Base-by-base conservation (phyloP, 1,140 invertebrate genomes). In the Diuraphis noxia region DNA sequence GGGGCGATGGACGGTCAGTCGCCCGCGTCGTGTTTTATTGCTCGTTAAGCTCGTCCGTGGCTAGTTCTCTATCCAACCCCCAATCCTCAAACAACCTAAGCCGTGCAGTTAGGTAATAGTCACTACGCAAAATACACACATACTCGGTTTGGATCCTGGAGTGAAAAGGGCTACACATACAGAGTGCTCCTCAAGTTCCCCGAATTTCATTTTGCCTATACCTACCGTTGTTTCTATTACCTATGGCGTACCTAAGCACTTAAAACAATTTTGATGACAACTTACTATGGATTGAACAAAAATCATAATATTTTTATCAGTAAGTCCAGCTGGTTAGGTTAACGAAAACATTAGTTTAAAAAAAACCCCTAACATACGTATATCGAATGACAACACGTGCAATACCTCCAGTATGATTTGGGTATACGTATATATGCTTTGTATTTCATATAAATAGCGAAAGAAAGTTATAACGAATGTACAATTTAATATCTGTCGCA, bases 161-260 rank as follows among this genome's bases (percentile, higher is more conserved):
- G n/a, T 63, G 30, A 63, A 63, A 63, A 63, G 56, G 13, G 3
- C 56, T 30, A 17, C 56, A n/a, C 46, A 21, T 23, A 72, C n/a
- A 72, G 56, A 1, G 56, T 72, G n/a, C 56, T n/a, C 13, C 30
- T 34, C 30, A 6, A 4, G 30, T 72, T 72, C 46, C 5, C 23
- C 21, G 6, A 19, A 23, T 21, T 6, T 0, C 46, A 6, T 0
- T 0, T 21, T 21, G 19, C 1, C 5, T 46, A 19, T 19, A 17
- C 13, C 46, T 21, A 6, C 46, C 6, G 46, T 7, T 21, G 46
- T 0, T 0, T 17, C 19, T 49, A 21, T 23, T 49, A 23, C 21
- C 19, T 49, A 46, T 46, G 10, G 3, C 43, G 17, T 5, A n/a
- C n/a, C n/a, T n/a, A 52, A 52, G 49, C 25, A 17, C 56, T 72